phyloP scores from a whole-genome alignment of 2,797 vertebrate genomes.

The Eulemur coronatus region DNA sequence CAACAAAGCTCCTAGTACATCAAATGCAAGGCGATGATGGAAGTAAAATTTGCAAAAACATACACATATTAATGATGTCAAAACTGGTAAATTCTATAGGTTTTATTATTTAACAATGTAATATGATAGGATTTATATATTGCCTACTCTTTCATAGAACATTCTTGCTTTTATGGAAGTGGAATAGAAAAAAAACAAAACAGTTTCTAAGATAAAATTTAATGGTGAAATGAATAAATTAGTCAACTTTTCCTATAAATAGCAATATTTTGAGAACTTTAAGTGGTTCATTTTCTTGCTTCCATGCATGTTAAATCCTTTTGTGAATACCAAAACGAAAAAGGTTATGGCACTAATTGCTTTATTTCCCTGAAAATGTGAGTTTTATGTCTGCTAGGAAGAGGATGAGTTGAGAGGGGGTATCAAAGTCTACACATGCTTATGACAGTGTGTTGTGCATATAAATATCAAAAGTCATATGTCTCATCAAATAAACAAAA shows the following conservation, averaged over 20 bases:
- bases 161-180: neutral
- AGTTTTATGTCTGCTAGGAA: neutral
- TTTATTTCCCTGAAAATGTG: neutral
- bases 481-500: neutral
- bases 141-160: neutral
- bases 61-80: neutral
- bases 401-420: neutral
- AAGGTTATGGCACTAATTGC: neutral
- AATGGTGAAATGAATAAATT: neutral
- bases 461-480: neutral
- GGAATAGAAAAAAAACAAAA: neutral
- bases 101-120: slow-evolving; percentile 17
- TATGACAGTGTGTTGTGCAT: neutral
- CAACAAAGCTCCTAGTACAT: neutral
- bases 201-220: slow-evolving; percentile 18
- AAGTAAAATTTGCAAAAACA: neutral
- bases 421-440: neutral
- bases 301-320: neutral
- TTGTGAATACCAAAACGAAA: neutral
- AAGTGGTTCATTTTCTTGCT: neutral
- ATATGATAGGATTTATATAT: neutral
- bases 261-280: neutral
- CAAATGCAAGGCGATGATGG: neutral
- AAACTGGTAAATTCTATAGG: neutral
- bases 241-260: neutral